Conservation (phyloP, 2,888 invertebrate species). For the Temnothorax rugatulus region DNA sequence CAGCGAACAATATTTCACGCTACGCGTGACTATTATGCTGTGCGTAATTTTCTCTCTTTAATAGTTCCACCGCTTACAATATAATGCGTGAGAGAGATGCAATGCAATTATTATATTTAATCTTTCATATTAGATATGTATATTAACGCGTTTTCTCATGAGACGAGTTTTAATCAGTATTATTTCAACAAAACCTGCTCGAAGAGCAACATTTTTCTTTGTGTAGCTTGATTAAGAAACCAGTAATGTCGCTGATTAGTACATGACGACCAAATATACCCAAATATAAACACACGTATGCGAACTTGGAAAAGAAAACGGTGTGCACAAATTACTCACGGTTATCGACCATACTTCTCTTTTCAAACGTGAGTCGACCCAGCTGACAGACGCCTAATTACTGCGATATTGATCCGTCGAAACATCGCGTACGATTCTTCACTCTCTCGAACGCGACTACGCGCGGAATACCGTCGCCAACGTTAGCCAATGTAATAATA, state of each 20-base stretch:
- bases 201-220: not conserved
- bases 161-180: not conserved
- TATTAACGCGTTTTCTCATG: not conserved
- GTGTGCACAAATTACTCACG: constrained; percentile 52
- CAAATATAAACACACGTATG: not conserved
- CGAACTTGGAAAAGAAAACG: constrained; percentile 40
- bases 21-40: too few species aligned
- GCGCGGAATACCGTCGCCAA: constrained; percentile 44
- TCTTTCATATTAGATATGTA: not conserved
- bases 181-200: not conserved
- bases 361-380: constrained; percentile 48
- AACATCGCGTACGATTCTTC: constrained; percentile 59
- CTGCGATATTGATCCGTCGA: constrained; percentile 72
- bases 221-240: not conserved
- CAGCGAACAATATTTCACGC: not conserved
- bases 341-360: constrained; percentile 55
- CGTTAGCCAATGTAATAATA: not conserved
- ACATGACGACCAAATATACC: constrained; percentile 10
- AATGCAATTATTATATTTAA: not conserved
- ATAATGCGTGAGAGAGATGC: not conserved
- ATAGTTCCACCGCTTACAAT: not conserved
- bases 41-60: not conserved
- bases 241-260: not conserved
- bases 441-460: constrained; percentile 62
- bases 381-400: constrained; percentile 72